A percentile compares a stretch with the other conserved stretches of the same genome.
phyloP scores from a whole-genome alignment of 2,888 invertebrate species.

The Dromius quadrimaculatus region DNA sequence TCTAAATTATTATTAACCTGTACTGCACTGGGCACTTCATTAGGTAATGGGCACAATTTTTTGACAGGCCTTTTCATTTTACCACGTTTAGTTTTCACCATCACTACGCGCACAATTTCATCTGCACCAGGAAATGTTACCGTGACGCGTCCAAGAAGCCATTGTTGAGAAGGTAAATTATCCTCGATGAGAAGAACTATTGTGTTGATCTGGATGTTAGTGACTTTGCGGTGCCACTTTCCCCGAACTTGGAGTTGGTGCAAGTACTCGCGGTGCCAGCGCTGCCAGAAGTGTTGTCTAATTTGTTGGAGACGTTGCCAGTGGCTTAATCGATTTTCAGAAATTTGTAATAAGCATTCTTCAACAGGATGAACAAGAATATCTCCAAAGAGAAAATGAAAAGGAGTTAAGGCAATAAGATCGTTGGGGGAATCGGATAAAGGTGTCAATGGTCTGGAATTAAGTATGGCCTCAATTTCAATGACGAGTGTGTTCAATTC shows the following conservation, averaged over 20 bases:
- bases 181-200: conserved; percentile 54
- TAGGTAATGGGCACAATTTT: conserved; percentile 28
- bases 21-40: no score
- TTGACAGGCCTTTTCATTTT: conserved; percentile 13
- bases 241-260: conserved; percentile 50
- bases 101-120: conserved; percentile 21
- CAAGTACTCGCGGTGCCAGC: conserved; percentile 44
- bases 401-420: not conserved
- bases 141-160: conserved; percentile 45
- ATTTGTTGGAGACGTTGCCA: conserved; percentile 31
- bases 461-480: not conserved
- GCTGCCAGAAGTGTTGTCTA: conserved; percentile 32
- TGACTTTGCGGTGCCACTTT: conserved; percentile 48
- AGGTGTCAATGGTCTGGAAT: not conserved
- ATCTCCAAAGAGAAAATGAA: not conserved
- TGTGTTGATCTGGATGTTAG: conserved; percentile 17
- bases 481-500: not conserved
- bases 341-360: not conserved
- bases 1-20: no score
- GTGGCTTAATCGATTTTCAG: not conserved
- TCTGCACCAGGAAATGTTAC: conserved; percentile 2
- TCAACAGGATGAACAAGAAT: not conserved
- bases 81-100: conserved; percentile 1
- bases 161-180: conserved; percentile 52
- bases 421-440: not conserved